Base-by-base conservation (phyloP, 2,888 invertebrate species). In the Cryptus viduatorius region DNA sequence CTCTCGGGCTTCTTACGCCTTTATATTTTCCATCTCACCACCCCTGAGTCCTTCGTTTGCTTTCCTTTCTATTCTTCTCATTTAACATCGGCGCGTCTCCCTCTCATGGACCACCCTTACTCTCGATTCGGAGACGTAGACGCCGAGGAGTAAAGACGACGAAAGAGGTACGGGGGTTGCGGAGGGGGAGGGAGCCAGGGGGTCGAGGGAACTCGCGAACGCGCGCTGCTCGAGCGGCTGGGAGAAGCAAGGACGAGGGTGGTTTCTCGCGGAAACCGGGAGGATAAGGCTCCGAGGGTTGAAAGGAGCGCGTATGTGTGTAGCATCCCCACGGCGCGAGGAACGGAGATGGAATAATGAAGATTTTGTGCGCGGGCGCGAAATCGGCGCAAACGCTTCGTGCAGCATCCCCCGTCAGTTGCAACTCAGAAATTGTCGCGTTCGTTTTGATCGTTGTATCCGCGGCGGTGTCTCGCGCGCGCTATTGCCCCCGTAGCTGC, bases 351-450 rank as follows among this genome's bases (percentile, higher is more conserved):
- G 79, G 87, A 80, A 88, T 86, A 24, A 79, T 69, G 86, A 83
- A 87, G 86, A 91, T 90, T 88, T 88, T 90, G 89, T 92, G 93
- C 93, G 92, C 93, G 91, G 89, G 91, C 87, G 86, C 92, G 88
- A 89, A 83, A 86, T 89, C 89, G 90, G 92, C 92, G 92, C 92
- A 91, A 92, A 91, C 92, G 91, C 92, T 92, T 89, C 90, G 88
- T 90, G 90, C 93, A 92, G 93, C 93, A 92, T 93, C 92, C 90
- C 88, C 88, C 92, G 90, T 93, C 93, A 93, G 93, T 93, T 91
- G 92, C 92, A 91, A 91, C 87, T 92, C 90, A 90, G 93, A 90
- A 91, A 92, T 92, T 91, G 93, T 92, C 91, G 92, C 91, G 92
- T 88, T 86, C 89, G 86, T 86, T 89, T 87, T 88, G 75, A 75